Percentiles rank a stretch among this genome's conserved stretches.
Evolutionary conservation across 2,113 vertebrate species (phyloP).

Genomic region (Dicaeum eximium): DNA sequence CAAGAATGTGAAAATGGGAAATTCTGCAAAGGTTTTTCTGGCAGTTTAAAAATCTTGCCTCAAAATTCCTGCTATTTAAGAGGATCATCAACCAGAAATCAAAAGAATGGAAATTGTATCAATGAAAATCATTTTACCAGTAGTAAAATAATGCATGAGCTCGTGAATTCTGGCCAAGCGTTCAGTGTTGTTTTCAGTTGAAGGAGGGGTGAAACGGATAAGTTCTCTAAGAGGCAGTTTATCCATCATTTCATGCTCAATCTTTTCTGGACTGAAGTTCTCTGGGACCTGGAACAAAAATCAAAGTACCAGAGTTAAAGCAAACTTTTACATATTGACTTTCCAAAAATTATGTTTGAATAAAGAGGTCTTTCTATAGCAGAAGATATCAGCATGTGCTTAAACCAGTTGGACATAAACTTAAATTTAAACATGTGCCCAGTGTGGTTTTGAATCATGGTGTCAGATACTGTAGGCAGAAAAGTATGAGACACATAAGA

Average conservation of each 20-base stretch:
- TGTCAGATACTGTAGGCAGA: not conserved
- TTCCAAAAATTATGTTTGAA: not conserved
- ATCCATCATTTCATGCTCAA: slow-evolving; percentile 82
- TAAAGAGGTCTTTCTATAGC: not conserved
- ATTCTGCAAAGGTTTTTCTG: not conserved
- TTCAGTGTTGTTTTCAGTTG: slow-evolving; percentile 42
- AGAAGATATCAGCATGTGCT: not conserved
- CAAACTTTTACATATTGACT: not conserved
- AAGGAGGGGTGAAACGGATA: slow-evolving; percentile 67
- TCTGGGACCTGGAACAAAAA: slow-evolving; percentile 69
- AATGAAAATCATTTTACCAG: slow-evolving; percentile 68
- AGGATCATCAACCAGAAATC: not conserved
- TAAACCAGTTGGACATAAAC: not conserved
- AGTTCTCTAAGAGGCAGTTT: slow-evolving; percentile 69
- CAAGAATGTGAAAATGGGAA: not conserved
- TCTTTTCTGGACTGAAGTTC: slow-evolving; percentile 73
- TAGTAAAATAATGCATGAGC: slow-evolving; percentile 82
- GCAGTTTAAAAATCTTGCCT: not conserved
- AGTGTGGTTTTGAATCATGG: not conserved
- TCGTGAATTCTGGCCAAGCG: slow-evolving; percentile 78
- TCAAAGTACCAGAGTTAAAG: not conserved
- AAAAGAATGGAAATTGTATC: not conserved
- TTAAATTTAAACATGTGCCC: not conserved
- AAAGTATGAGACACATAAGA: not conserved
- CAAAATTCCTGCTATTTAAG: not conserved